These are phyloP conservation scores for Oreochromis niloticus DNA, from an alignment of 2,113 vertebrate genomes.

Conservation along the genomic window DNA sequence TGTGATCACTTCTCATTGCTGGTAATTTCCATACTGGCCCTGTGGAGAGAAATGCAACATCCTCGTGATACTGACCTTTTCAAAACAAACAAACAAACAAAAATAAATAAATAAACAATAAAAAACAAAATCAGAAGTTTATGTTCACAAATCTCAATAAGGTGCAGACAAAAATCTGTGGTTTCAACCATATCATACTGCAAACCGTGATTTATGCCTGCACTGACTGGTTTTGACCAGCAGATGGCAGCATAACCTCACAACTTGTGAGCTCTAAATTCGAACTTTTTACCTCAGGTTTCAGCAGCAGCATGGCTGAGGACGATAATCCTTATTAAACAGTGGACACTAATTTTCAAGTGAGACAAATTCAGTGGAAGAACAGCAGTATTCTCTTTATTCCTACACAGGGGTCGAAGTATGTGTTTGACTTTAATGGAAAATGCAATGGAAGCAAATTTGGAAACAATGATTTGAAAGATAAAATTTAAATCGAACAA, in stretches of 20 bases:
- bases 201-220: slow-evolving; percentile 47
- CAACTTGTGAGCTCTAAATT: slow-evolving; percentile 32
- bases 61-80: slow-evolving; percentile 8
- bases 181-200: slow-evolving; percentile 31
- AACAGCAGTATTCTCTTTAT: slow-evolving; percentile 38
- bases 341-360: slow-evolving; percentile 24
- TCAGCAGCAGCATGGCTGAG: slow-evolving; percentile 39
- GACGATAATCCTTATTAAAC: neutral
- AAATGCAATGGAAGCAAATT: slow-evolving; percentile 22
- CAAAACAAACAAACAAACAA: neutral
- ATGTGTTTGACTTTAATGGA: slow-evolving; percentile 1
- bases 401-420: slow-evolving; percentile 71
- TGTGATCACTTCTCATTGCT: slow-evolving; percentile 84
- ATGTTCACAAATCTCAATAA: slow-evolving; percentile 28
- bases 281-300: slow-evolving; percentile 25
- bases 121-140: neutral
- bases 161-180: slow-evolving; percentile 49
- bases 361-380: slow-evolving; percentile 25
- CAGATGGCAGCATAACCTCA: slow-evolving; percentile 68
- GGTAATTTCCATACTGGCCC: slow-evolving; percentile 98
- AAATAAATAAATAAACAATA: neutral
- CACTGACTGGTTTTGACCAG: slow-evolving; percentile 57
- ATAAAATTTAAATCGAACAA: neutral
- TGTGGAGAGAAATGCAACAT: slow-evolving; percentile 66
- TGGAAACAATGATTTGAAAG: neutral